A percentile compares a stretch with the other conserved stretches of the same genome.
Evolutionary conservation across 1,140 invertebrate genomes (phyloP).

Genomic region (Euglossa dilemma): DNA sequence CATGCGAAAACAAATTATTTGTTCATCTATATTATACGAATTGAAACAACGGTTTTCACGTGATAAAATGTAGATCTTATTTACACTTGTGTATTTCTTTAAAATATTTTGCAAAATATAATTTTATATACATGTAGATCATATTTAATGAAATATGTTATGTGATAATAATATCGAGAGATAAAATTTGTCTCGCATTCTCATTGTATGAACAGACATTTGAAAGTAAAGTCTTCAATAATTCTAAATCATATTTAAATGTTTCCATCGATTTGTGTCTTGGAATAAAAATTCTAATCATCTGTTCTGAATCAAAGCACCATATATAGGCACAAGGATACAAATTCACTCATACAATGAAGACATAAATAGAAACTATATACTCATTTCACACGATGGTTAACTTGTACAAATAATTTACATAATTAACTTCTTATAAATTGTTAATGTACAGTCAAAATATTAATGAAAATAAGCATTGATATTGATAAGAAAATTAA

Average conservation of each 20-base stretch:
- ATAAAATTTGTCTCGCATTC: background rate
- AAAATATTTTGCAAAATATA: conserved; percentile 16
- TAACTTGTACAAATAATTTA: conserved; percentile 60
- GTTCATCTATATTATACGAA: background rate
- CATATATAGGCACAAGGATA: background rate
- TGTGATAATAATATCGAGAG: conserved; percentile 2
- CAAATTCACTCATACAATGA: background rate
- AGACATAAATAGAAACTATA: background rate
- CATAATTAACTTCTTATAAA: conserved; percentile 38
- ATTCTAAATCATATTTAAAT: conserved; percentile 26
- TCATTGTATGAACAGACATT: conserved; percentile 21
- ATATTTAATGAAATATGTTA: conserved; percentile 23
- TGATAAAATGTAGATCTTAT: conserved; percentile 13
- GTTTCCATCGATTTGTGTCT: conserved; percentile 11
- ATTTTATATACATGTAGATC: conserved; percentile 37
- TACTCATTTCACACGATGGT: conserved; percentile 47
- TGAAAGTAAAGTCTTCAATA: conserved; percentile 25
- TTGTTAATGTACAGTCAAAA: conserved; percentile 59
- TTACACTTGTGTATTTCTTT: conserved; percentile 36
- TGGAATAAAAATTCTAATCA: background rate
- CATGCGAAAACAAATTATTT: conserved; percentile 12
- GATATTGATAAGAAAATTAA: conserved; percentile 32
- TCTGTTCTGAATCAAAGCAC: background rate
- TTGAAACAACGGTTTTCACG: conserved; percentile 11
- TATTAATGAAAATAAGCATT: conserved; percentile 43